phyloP scores from a whole-genome alignment of 2,113 vertebrate species.

The Chaetura pelagica region DNA sequence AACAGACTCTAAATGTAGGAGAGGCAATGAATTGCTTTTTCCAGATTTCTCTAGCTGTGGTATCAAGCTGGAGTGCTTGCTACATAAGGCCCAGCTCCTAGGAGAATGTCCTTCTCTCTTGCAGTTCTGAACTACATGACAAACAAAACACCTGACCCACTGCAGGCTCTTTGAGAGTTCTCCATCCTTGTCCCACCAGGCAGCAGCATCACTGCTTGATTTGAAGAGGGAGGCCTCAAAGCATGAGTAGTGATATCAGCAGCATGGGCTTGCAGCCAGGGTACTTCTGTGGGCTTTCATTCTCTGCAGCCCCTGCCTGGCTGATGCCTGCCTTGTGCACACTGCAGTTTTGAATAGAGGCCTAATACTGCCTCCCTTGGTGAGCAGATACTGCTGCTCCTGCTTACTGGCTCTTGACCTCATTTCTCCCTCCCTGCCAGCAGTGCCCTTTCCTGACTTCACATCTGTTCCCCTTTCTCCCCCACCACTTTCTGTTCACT shows the following conservation, averaged over 20 bases:
- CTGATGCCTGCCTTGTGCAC: background rate
- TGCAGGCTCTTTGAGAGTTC: background rate
- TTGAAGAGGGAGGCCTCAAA: background rate
- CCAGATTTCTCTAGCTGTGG: background rate
- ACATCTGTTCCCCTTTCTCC: conserved; percentile 9
- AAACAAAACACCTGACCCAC: background rate
- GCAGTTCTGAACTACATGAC: background rate
- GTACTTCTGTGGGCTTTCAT: background rate
- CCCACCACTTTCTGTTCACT: background rate
- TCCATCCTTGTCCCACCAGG: background rate
- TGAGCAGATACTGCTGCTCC: background rate
- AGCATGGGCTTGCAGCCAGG: background rate
- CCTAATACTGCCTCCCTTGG: background rate
- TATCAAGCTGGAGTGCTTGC: background rate
- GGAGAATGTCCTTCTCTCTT: background rate
- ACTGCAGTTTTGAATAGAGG: background rate
- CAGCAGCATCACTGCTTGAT: background rate
- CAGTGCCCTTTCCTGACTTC: background rate
- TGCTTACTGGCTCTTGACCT: background rate
- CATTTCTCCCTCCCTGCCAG: conserved; percentile 1
- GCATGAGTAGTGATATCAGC: background rate
- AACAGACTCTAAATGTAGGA: background rate
- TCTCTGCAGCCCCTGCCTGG: background rate
- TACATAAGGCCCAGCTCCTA: background rate
- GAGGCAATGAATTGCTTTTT: background rate